phyloP scores from a whole-genome alignment of 2,113 vertebrate species.

The Excalfactoria chinensis region DNA sequence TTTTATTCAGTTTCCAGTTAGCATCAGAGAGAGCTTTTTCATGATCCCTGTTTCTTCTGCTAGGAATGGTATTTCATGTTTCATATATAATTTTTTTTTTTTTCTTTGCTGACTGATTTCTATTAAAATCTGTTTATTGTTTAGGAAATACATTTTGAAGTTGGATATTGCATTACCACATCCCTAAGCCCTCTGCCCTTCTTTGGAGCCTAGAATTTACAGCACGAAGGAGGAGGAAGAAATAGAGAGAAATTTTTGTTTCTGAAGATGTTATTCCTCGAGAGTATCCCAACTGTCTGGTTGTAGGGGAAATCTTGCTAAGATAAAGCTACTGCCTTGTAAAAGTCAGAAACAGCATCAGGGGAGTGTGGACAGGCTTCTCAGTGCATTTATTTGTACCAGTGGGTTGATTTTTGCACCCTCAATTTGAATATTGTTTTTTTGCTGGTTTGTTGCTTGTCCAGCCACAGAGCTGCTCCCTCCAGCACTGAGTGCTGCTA shows the following conservation, averaged over 20 bases:
- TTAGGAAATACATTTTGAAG: conserved; percentile 70
- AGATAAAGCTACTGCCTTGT: neutral
- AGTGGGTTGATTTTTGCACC: neutral
- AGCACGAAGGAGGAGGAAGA: conserved; percentile 4
- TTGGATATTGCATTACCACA: conserved; percentile 59
- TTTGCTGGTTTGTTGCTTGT: neutral
- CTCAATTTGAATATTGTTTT: neutral
- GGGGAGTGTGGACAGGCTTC: neutral
- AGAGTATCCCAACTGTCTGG: neutral
- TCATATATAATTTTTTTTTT: conserved; percentile 52
- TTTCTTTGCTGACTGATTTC: conserved; percentile 62
- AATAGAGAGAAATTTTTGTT: conserved; percentile 29
- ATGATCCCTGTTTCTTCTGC: conserved; percentile 56
- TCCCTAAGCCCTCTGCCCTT: conserved; percentile 62
- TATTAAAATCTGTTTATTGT: conserved; percentile 73
- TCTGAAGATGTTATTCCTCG: neutral
- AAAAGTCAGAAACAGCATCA: neutral
- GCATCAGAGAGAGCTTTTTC: conserved; percentile 65
- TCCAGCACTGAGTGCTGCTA: fast-evolving
- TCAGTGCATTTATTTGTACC: neutral
- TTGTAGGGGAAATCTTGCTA: neutral
- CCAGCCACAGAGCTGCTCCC: neutral
- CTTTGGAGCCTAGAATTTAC: neutral
- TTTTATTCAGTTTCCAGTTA: conserved; percentile 68
- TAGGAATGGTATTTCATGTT: conserved; percentile 50